phyloP scores from a whole-genome alignment of 2,888 invertebrate species.

The Leptarthrus brevirostris region DNA sequence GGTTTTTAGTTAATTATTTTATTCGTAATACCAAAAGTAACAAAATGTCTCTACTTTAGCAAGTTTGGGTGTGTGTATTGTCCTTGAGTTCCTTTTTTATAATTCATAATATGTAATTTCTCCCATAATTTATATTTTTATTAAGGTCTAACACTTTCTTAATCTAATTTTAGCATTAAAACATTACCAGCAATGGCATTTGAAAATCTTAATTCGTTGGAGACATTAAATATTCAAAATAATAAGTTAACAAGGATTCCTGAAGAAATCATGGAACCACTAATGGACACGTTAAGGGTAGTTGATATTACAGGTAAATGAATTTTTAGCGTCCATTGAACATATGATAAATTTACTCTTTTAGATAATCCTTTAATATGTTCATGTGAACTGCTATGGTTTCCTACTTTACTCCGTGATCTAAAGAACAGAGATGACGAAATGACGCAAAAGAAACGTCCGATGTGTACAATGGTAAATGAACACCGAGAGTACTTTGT shows the following conservation, averaged over 20 bases:
- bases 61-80: no score
- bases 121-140: no score
- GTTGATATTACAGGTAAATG: constrained; percentile 87
- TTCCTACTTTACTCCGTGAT: constrained; percentile 82
- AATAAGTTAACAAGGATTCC: constrained; percentile 86
- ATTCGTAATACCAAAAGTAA: no score
- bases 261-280: constrained; percentile 89
- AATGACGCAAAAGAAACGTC: constrained; percentile 88
- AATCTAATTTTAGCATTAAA: constrained; percentile 75
- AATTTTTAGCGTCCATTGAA: background rate
- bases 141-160: no score
- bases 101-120: no score
- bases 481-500: constrained; percentile 87
- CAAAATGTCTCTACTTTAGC: no score
- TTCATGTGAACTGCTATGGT: constrained; percentile 90
- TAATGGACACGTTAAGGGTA: constrained; percentile 85
- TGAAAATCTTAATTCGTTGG: constrained; percentile 89
- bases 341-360: constrained; percentile 54
- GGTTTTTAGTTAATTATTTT: no score
- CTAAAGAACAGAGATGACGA: constrained; percentile 86
- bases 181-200: constrained; percentile 85
- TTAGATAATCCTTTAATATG: constrained; percentile 90
- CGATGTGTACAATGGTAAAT: constrained; percentile 81
- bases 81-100: no score
- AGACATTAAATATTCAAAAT: constrained; percentile 88